These are phyloP conservation scores for Alentia gelatinosa DNA, from an alignment of 2,888 invertebrate species.

Conservation along the genomic window DNA sequence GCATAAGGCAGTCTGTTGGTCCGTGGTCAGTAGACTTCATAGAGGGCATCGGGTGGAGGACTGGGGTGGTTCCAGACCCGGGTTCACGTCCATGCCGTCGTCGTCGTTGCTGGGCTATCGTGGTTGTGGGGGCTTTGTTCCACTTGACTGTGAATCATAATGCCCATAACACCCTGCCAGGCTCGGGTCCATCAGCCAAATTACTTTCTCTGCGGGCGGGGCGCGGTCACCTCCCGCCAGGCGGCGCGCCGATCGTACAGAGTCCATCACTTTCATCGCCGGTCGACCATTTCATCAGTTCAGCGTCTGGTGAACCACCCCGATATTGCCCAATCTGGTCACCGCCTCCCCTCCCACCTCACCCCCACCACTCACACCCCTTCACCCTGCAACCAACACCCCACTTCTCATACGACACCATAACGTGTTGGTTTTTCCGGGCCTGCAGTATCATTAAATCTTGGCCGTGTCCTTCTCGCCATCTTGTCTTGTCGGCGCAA, in stretches of 20 bases:
- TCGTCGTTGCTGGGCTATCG: not conserved
- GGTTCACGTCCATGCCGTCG: too few relatives aligned
- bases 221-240: not conserved
- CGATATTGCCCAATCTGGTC: constrained; percentile 14
- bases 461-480: not conserved
- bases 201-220: not conserved
- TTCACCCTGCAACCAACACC: not conserved
- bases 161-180: not conserved
- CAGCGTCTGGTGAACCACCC: not conserved
- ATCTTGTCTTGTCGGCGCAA: not conserved
- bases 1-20: too few relatives aligned
- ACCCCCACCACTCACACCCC: not conserved
- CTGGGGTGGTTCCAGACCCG: too few relatives aligned
- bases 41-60: too few relatives aligned
- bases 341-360: not conserved
- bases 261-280: constrained; percentile 40
- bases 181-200: constrained; percentile 9
- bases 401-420: not conserved
- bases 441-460: constrained; percentile 9
- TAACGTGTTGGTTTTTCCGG: not conserved
- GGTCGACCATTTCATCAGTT: constrained; percentile 29
- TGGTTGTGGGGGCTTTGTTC: constrained; percentile 3
- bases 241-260: not conserved
- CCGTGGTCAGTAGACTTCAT: too few relatives aligned
- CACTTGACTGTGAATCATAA: constrained; percentile 45